Evolutionary conservation across 2,113 vertebrate species (phyloP).

Genomic region (Gymnobelideus leadbeateri): DNA sequence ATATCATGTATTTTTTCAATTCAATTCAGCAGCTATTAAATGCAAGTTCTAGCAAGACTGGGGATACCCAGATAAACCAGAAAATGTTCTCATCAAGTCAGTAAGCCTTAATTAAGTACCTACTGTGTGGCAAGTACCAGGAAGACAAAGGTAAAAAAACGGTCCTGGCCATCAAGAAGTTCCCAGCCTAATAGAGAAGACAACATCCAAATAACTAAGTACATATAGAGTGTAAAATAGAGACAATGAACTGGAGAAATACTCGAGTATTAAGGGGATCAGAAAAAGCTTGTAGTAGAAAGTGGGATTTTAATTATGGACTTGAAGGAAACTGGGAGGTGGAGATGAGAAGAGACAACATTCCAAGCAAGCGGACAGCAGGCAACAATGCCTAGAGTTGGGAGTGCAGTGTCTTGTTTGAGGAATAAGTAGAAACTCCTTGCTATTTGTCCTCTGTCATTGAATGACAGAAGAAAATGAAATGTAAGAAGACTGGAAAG

Average conservation of each 20-base stretch:
- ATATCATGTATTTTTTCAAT: not conserved
- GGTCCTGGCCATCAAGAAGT: not conserved
- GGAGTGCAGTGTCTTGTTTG: not conserved
- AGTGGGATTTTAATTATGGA: not conserved
- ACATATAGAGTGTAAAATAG: not conserved
- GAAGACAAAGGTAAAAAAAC: not conserved
- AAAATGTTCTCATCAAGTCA: not conserved
- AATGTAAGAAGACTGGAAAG: not conserved
- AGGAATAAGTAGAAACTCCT: not conserved
- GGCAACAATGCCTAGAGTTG: not conserved
- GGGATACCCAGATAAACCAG: not conserved
- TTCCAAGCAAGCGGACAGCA: not conserved
- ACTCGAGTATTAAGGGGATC: not conserved
- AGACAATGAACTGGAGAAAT: not conserved
- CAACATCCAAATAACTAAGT: not conserved
- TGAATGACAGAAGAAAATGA: not conserved
- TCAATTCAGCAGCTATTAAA: not conserved
- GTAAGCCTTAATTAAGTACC: not conserved
- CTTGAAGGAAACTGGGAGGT: not conserved
- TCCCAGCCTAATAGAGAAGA: not conserved
- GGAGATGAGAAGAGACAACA: not conserved
- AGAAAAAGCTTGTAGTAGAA: not conserved
- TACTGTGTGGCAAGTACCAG: not conserved
- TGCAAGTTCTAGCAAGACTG: not conserved
- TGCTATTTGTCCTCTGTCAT: not conserved